phyloP scores from a whole-genome alignment of 2,113 vertebrate genomes.

The Apaloderma vittatum region DNA sequence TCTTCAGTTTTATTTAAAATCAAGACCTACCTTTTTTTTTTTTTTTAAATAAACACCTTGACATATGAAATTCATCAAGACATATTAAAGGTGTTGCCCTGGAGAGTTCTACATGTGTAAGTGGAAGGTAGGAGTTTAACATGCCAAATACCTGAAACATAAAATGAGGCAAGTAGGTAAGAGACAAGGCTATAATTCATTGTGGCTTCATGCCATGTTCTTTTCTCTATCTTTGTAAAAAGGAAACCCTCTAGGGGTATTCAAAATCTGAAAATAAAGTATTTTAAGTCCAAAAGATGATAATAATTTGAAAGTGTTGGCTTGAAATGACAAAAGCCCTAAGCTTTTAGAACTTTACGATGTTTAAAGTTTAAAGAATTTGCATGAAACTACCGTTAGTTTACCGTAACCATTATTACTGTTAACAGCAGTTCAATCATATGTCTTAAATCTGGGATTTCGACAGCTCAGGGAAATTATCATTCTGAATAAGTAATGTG shows the following conservation, averaged over 20 bases:
- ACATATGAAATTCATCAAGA: conserved; percentile 1
- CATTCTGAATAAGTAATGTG: conserved; percentile 28
- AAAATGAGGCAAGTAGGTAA: neutral
- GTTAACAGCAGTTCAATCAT: conserved; percentile 47
- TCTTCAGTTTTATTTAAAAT: neutral
- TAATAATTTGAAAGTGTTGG: neutral
- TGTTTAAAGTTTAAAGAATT: conserved; percentile 56
- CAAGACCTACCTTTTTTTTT: neutral
- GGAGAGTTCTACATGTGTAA: neutral
- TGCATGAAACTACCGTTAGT: conserved; percentile 56
- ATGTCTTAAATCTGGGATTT: conserved; percentile 39
- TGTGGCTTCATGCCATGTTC: neutral
- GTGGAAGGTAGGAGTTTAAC: neutral
- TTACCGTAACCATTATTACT: conserved; percentile 50
- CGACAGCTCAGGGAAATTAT: conserved; percentile 34
- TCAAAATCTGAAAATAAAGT: neutral
- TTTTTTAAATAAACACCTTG: neutral
- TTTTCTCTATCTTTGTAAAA: neutral
- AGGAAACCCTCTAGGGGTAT: neutral
- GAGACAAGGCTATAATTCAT: conserved; percentile 27
- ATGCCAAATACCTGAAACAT: neutral
- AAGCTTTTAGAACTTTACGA: conserved; percentile 42
- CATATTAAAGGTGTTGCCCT: conserved; percentile 1
- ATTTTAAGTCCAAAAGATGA: conserved; percentile 3
- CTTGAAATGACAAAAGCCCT: conserved; percentile 33